Evolutionary conservation across 2,888 invertebrate genomes (phyloP), one percentile per base, ranked within the genome.

Genomic region (Catonia carolina): DNA sequence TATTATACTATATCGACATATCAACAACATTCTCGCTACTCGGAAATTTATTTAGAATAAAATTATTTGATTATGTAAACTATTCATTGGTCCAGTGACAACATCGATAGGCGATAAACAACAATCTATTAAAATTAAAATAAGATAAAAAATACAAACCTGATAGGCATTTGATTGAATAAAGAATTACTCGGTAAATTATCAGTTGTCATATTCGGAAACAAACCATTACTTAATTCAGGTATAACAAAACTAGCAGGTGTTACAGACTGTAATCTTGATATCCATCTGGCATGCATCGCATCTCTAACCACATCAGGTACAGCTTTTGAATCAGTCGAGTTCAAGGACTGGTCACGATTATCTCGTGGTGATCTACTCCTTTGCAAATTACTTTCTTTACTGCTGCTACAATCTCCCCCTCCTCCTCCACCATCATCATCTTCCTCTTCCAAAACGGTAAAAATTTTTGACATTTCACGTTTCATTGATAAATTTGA

Each of bases 391-490:
- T 27, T 8, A 6, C 27, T 8, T 6, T 8, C 27, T 6, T 27
- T 8, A 8, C 27, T 8, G 8, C 27, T 8, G 8, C 27, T 8
- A 27, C 27, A 4, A 27, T 27, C 27, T 4, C 27, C 18, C 45
- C 51, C 33, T 56, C 56, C 39, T 23, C 48, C 15, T 59, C 61
- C 27, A 42, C 53, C 62, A 3, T 41, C 39, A 48, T 64, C 61
- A 2, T 56, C 57, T 47, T 65, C 73, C 49, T 90, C 89, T 74
- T 89, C 89, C 1, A 88, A 86, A 51, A 89, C 89, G 3, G 89
- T 86, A 67, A 89, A 89, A 31, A 89, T 83, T 2, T 88, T 72
- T 0, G 89, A 88, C 61, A 85, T 85, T 69, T 89, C 89, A 51
- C 88, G 76, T 72, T 62, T 64, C 47, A 64, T 53, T n/a, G 27